These are phyloP conservation scores for Holotrichia oblita DNA, from an alignment of 1,140 invertebrate species.

Conservation along the genomic window DNA sequence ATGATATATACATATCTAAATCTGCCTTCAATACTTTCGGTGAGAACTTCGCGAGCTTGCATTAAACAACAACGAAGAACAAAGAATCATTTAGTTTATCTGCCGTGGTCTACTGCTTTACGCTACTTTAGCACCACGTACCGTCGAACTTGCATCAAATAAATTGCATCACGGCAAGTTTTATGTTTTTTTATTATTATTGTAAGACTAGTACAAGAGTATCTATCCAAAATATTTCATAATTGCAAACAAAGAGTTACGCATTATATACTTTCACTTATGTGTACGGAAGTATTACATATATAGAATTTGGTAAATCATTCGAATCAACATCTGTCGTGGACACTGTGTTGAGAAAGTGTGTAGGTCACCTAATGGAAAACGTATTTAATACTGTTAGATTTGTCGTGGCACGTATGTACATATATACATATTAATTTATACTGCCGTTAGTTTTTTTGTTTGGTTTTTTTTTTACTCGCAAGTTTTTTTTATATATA, in stretches of 20 bases:
- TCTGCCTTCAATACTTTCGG: constrained; percentile 4
- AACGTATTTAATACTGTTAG: not conserved
- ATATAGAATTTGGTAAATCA: constrained; percentile 34
- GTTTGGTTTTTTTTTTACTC: not conserved
- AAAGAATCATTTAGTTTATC: constrained; percentile 20
- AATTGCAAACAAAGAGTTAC: constrained; percentile 15
- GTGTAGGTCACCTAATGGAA: constrained; percentile 28
- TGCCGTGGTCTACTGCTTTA: not conserved
- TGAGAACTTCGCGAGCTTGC: not conserved
- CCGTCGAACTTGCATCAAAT: constrained; percentile 14
- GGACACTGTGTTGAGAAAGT: constrained; percentile 11
- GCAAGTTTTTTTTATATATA: not conserved
- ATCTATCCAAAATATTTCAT: constrained; percentile 20
- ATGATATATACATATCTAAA: not conserved
- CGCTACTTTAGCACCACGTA: not conserved
- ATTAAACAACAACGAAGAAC: not conserved
- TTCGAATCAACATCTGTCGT: constrained; percentile 19
- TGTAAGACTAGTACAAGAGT: not conserved
- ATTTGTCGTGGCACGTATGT: not conserved
- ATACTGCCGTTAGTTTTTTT: constrained; percentile 1
- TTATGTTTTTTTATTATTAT: not conserved
- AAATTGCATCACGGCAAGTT: constrained; percentile 15
- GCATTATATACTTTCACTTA: constrained; percentile 15
- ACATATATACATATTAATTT: not conserved
- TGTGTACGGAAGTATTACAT: constrained; percentile 34